Evolutionary conservation across 2,797 vertebrate genomes (phyloP).

Genomic region (Anabacerthia variegaticeps): DNA sequence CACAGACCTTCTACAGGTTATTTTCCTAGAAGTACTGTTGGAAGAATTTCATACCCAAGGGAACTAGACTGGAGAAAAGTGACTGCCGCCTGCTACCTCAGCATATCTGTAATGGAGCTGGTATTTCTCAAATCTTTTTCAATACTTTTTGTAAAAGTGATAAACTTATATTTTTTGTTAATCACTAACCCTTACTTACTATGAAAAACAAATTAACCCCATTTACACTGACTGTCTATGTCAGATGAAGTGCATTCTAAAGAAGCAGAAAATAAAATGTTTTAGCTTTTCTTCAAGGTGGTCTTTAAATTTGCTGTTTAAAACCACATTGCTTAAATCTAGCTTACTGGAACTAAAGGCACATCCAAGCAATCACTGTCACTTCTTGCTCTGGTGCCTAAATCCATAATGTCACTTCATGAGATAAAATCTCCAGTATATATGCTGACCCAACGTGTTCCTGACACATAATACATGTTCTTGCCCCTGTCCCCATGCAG

Average conservation of each 20-base stretch:
- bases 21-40: neutral
- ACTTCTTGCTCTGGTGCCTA: neutral
- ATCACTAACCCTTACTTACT: neutral
- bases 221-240: neutral
- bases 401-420: neutral
- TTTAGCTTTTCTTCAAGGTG: neutral
- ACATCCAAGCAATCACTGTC: neutral
- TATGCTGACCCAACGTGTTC: neutral
- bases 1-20: neutral
- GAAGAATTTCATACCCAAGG: neutral
- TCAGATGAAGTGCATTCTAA: neutral
- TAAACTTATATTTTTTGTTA: neutral
- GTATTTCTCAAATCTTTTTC: neutral
- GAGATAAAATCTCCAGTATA: neutral
- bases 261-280: neutral
- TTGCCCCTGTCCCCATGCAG: neutral
- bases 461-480: neutral
- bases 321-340: neutral
- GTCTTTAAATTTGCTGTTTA: neutral
- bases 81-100: neutral
- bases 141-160: neutral
- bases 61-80: neutral
- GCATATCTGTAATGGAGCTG: neutral
- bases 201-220: neutral
- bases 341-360: neutral